A percentile compares a stretch with the other conserved stretches of the same genome.
Conservation (phyloP, 1,140 invertebrate species). For the Anastrepha obliqua region DNA sequence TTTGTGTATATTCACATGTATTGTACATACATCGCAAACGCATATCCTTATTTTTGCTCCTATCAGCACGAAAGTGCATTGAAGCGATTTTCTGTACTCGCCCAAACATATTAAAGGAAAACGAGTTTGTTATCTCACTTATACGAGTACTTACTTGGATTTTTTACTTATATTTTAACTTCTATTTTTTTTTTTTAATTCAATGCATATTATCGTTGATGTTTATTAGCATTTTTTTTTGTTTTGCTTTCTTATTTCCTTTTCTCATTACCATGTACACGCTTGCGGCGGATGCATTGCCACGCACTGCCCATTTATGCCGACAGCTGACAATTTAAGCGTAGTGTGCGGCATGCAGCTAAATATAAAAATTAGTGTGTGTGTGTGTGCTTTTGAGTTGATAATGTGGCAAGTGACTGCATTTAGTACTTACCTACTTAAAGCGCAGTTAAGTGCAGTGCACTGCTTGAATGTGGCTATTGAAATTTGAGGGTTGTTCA, state of each 20-base stretch:
- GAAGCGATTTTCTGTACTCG: no score
- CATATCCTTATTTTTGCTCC: no score
- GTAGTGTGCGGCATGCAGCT: background rate
- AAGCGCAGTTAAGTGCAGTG: no score
- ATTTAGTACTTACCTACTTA: no score
- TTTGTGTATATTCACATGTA: no score
- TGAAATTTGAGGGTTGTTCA: no score
- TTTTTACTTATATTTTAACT: no score
- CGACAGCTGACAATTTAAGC: background rate
- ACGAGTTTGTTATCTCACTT: background rate
- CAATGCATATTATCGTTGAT: background rate
- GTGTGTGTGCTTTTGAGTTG: no score
- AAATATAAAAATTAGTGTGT: background rate
- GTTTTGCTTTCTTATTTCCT: background rate
- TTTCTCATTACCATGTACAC: background rate
- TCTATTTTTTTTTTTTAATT: background rate
- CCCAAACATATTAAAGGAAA: background rate
- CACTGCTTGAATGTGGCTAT: no score
- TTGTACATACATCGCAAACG: no score
- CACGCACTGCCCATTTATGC: conserved; percentile 2
- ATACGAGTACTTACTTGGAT: background rate
- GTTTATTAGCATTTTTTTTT: background rate
- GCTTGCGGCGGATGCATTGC: background rate
- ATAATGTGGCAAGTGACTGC: no score
- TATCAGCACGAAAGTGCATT: no score